Conservation (phyloP, 1,140 invertebrate species). For the Achroia grisella region DNA sequence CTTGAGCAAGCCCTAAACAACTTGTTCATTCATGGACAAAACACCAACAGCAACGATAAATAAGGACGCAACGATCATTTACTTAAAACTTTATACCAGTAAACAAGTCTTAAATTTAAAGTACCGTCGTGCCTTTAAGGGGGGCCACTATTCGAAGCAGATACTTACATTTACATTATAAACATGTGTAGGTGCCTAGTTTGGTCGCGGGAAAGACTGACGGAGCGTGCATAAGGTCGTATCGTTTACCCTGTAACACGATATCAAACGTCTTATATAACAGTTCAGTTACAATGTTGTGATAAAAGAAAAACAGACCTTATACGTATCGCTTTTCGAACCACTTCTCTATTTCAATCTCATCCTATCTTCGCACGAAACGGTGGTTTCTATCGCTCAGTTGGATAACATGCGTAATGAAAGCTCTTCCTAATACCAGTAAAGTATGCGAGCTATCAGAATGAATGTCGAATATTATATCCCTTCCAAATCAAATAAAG, state of each 20-base stretch:
- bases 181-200: conserved; percentile 12
- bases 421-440: conserved; percentile 40
- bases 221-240: conserved; percentile 53
- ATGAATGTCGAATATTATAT: too few relatives aligned
- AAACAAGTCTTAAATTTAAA: too few relatives aligned
- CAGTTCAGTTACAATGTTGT: conserved; percentile 28
- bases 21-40: too few relatives aligned
- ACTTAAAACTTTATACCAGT: too few relatives aligned
- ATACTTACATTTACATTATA: conserved; percentile 6
- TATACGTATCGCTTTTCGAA: conserved; percentile 12
- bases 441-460: conserved; percentile 9
- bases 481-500: too few relatives aligned
- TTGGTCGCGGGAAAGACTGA: conserved; percentile 49
- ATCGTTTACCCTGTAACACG: conserved; percentile 57
- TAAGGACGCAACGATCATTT: too few relatives aligned
- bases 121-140: too few relatives aligned
- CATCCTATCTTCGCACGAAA: not conserved
- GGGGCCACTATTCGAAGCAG: too few relatives aligned
- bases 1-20: too few relatives aligned
- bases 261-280: conserved; percentile 56
- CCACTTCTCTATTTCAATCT: conserved; percentile 13
- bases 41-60: too few relatives aligned
- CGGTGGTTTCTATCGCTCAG: conserved; percentile 19
- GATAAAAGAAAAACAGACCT: conserved; percentile 21
- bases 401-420: conserved; percentile 31